These are phyloP conservation scores for Cairina moschata DNA, from an alignment of 2,113 vertebrate genomes.

Conservation along the genomic window DNA sequence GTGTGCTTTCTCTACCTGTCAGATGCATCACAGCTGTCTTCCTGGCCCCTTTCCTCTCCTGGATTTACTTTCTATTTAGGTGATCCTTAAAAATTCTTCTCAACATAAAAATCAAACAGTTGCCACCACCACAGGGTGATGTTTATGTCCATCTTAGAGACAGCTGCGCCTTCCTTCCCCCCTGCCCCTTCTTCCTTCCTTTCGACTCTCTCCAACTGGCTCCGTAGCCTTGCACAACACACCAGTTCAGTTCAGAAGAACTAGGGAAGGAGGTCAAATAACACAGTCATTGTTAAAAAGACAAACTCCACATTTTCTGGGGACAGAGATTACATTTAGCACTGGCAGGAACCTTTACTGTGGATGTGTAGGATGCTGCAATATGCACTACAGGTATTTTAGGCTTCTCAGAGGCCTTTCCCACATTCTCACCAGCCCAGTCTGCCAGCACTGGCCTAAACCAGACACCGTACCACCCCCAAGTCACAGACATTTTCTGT, in stretches of 20 bases:
- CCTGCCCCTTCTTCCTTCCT: background rate
- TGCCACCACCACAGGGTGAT: background rate
- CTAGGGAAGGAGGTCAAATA: background rate
- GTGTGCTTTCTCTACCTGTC: background rate
- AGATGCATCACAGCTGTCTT: background rate
- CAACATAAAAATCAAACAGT: background rate
- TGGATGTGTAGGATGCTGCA: background rate
- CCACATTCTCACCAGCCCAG: background rate
- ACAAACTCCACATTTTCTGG: background rate
- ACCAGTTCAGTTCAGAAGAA: background rate
- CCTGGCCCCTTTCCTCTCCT: background rate
- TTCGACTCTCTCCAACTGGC: background rate
- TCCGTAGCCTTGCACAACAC: background rate
- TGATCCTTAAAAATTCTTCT: slow-evolving; percentile 22
- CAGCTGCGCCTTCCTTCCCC: background rate
- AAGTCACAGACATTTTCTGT: background rate
- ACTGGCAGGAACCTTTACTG: background rate
- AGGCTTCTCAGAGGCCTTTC: background rate
- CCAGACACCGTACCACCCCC: background rate
- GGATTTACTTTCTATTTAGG: background rate
- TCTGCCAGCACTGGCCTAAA: background rate
- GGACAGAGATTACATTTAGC: background rate
- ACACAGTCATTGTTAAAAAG: background rate
- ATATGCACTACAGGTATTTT: background rate
- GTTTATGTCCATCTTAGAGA: background rate